These are phyloP conservation scores for Polydrusus cervinus DNA, from an alignment of 2,888 invertebrate species.

Conservation along the genomic window DNA sequence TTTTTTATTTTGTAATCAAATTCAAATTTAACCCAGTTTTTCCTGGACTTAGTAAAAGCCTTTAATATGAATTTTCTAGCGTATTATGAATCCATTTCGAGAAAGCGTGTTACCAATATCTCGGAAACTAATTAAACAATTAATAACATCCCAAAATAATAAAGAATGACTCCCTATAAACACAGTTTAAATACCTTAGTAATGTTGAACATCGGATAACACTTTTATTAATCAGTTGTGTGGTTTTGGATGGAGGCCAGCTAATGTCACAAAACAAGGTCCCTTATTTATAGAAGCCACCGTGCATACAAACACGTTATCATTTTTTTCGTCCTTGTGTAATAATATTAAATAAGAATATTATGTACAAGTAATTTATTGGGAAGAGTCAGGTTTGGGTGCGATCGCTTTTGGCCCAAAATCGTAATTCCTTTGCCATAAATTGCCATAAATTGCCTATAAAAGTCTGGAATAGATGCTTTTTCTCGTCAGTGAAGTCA, in stretches of 20 bases:
- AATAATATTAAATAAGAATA: slow-evolving; percentile 11
- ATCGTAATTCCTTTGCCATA: no score
- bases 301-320: slow-evolving; percentile 16
- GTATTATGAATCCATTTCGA: no score
- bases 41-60: no score
- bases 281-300: slow-evolving; percentile 50
- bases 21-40: no score
- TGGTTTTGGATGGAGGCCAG: slow-evolving; percentile 48
- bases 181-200: slow-evolving; percentile 1
- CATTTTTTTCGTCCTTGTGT: slow-evolving; percentile 31
- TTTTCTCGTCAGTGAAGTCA: no score
- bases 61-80: no score
- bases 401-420: no score
- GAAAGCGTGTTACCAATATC: background rate
- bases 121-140: background rate
- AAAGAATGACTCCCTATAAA: slow-evolving; percentile 8
- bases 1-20: no score
- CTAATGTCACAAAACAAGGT: slow-evolving; percentile 55
- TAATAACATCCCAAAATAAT: background rate
- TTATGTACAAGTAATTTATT: no score
- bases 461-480: no score
- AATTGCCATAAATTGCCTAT: no score
- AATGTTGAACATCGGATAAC: slow-evolving; percentile 24
- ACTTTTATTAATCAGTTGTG: slow-evolving; percentile 43
- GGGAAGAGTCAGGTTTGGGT: no score